phyloP scores from a whole-genome alignment of 2,113 vertebrate species.

The Amazona vittata region DNA sequence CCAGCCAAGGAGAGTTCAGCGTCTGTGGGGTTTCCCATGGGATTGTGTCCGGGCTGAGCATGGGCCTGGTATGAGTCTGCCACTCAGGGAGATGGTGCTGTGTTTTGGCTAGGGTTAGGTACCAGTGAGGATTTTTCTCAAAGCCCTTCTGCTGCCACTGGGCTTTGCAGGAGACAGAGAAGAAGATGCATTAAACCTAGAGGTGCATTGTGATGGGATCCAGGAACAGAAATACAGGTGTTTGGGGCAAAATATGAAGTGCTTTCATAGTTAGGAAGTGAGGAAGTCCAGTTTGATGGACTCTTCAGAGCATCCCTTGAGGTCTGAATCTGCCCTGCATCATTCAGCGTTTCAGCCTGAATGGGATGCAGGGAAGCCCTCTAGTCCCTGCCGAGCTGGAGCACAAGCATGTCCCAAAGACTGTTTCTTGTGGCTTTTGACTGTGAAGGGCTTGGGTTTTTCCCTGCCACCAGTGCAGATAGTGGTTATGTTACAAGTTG shows the following conservation, averaged over 20 bases:
- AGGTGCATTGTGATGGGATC: not conserved
- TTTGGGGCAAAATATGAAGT: not conserved
- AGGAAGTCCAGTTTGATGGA: not conserved
- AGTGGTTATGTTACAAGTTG: not conserved
- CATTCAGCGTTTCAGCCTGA: not conserved
- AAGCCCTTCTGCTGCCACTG: not conserved
- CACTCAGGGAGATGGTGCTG: not conserved
- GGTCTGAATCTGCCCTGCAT: not conserved
- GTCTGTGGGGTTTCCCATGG: not conserved
- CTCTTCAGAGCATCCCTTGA: not conserved
- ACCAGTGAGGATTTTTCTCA: not conserved
- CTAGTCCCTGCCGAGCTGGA: not conserved
- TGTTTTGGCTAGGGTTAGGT: not conserved
- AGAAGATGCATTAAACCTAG: not conserved
- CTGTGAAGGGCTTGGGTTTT: not conserved
- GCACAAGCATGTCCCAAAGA: accelerated
- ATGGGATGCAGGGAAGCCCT: not conserved
- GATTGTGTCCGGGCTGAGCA: not conserved
- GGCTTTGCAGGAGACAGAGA: not conserved
- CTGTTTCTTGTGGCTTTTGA: not conserved
- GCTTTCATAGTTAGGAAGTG: not conserved
- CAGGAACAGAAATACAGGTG: not conserved
- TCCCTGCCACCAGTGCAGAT: not conserved
- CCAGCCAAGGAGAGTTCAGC: not conserved
- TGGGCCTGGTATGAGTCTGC: not conserved